Conservation (phyloP, 2,797 vertebrate species). For the Crenuchus spilurus region DNA sequence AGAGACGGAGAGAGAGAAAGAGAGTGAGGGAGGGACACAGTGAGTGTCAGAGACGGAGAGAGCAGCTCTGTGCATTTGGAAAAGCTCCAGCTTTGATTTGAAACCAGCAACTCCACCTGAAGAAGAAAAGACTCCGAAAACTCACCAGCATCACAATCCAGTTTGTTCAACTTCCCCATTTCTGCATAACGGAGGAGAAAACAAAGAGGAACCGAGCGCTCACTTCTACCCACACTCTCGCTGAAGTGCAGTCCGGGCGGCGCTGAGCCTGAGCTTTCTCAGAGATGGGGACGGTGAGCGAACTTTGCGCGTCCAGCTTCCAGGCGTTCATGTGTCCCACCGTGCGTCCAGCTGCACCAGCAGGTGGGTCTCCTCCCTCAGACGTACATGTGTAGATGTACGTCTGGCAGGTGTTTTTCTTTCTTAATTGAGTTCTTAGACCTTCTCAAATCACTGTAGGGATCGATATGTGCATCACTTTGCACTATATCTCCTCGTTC, state of each 20-base stretch:
- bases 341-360: conserved; percentile 67
- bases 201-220: conserved; percentile 41
- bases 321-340: conserved; percentile 88
- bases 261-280: conserved; percentile 56
- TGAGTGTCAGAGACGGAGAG: conserved; percentile 1
- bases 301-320: conserved; percentile 90
- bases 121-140: neutral
- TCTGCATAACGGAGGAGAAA: conserved; percentile 11
- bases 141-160: neutral
- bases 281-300: conserved; percentile 87
- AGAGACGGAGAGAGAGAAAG: neutral
- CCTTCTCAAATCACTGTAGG: no score
- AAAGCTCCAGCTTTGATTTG: conserved; percentile 18
- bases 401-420: neutral
- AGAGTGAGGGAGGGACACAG: no score
- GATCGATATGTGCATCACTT: no score
- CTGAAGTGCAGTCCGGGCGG: conserved; percentile 80
- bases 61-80: neutral
- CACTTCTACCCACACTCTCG: conserved; percentile 8
- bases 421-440: neutral
- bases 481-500: no score
- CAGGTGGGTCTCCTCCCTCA: conserved; percentile 74
- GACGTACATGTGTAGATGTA: neutral
- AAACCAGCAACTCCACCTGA: neutral
- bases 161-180: conserved; percentile 41